Evolutionary conservation across 1,140 invertebrate species (phyloP).

Genomic region (Rhagoletis pomonella): DNA sequence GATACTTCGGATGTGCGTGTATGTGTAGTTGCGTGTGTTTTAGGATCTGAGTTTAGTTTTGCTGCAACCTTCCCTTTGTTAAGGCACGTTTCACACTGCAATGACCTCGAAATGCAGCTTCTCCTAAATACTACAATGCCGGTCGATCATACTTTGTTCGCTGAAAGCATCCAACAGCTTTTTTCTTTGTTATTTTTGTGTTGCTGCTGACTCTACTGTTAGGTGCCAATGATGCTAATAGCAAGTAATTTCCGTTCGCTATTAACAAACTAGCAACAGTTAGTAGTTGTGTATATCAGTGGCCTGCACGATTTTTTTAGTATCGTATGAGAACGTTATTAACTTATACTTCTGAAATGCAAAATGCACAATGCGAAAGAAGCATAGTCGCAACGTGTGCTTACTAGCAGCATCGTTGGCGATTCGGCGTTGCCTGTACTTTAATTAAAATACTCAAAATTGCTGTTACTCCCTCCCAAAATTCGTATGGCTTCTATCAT

Average conservation of each 20-base stretch:
- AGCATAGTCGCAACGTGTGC: too few species aligned
- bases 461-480: too few species aligned
- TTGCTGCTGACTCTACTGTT: neutral
- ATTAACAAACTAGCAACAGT: slow-evolving; percentile 7
- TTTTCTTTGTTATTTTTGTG: neutral
- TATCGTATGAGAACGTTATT: too few species aligned
- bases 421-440: too few species aligned
- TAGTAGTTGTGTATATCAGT: neutral
- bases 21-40: too few species aligned
- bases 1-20: too few species aligned
- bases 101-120: neutral
- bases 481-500: too few species aligned
- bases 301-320: too few species aligned
- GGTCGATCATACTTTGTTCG: neutral
- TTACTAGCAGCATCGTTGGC: too few species aligned
- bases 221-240: slow-evolving; percentile 32
- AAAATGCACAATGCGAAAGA: too few species aligned
- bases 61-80: neutral
- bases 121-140: neutral
- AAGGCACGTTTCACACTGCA: neutral
- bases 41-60: neutral
- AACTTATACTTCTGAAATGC: too few species aligned
- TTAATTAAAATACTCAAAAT: too few species aligned
- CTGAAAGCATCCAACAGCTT: neutral
- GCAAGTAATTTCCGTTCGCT: slow-evolving; percentile 37